Conservation (phyloP, 2,888 invertebrate genomes). For the Harpalus rubripes region DNA sequence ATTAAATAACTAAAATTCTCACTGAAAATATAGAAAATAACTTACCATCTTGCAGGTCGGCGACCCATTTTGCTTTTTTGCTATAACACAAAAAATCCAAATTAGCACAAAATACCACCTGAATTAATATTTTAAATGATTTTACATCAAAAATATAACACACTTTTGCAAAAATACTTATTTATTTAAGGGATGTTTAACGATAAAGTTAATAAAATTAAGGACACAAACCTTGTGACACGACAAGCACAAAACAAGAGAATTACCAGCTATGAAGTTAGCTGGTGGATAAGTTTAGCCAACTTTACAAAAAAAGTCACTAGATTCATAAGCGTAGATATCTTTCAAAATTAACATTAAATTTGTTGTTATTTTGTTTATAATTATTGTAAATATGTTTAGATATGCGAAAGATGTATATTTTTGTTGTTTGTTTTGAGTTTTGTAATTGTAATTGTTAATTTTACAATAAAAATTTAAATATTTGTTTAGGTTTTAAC, state of each 20-base stretch:
- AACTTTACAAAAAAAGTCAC: too few species aligned
- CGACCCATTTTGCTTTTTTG: slow-evolving; percentile 96
- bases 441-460: too few species aligned
- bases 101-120: not conserved
- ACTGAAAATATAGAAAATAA: slow-evolving; percentile 72
- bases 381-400: too few species aligned
- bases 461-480: too few species aligned
- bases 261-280: not conserved
- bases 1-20: not conserved
- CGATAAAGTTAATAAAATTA: slow-evolving; percentile 30
- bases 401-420: too few species aligned
- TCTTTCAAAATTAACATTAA: too few species aligned
- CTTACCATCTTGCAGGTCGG: slow-evolving; percentile 98
- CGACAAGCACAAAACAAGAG: not conserved
- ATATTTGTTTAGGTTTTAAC: too few species aligned
- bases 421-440: too few species aligned
- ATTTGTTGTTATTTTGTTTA: too few species aligned
- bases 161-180: slow-evolving; percentile 7
- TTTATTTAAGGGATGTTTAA: slow-evolving; percentile 54
- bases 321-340: too few species aligned
- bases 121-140: slow-evolving; percentile 26
- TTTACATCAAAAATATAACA: slow-evolving; percentile 6
- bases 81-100: slow-evolving; percentile 71
- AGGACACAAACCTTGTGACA: slow-evolving; percentile 58
- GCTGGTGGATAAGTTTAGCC: not conserved